Conservation (phyloP, 2,113 vertebrate species). For the Gasterosteus nipponicus region DNA sequence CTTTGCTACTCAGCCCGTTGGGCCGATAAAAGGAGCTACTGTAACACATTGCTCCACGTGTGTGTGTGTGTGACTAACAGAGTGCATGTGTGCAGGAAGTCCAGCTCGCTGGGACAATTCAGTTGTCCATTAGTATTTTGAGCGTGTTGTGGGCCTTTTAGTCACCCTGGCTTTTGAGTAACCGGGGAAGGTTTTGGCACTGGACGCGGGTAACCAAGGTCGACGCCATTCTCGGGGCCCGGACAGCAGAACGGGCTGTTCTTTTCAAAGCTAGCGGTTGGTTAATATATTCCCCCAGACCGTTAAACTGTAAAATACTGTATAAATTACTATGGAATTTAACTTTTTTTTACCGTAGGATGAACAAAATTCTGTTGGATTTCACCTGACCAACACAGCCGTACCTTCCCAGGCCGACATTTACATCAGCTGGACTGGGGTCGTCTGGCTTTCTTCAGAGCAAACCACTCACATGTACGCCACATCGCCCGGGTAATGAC, state of each 20-base stretch:
- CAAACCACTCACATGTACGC: conserved; percentile 25
- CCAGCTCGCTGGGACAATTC: conserved; percentile 43
- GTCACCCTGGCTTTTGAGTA: conserved; percentile 64
- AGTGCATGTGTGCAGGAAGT: conserved; percentile 55
- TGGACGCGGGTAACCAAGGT: conserved; percentile 78
- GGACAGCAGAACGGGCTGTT: conserved; percentile 34
- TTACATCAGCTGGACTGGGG: conserved; percentile 4
- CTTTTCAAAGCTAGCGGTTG: conserved; percentile 27
- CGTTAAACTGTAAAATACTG: neutral
- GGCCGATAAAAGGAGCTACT: conserved; percentile 55
- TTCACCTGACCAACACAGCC: neutral
- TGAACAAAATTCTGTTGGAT: neutral
- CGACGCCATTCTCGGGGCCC: conserved; percentile 31
- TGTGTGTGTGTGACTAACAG: neutral
- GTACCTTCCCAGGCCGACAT: neutral
- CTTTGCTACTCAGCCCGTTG: conserved; percentile 40
- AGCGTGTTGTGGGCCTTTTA: conserved; percentile 55
- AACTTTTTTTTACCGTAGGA: neutral
- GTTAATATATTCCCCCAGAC: conserved; percentile 7
- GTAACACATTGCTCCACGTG: conserved; percentile 29
- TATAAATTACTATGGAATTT: neutral
- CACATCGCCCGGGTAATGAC: conserved; percentile 61
- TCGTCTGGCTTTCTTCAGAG: conserved; percentile 22
- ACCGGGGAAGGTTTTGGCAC: conserved; percentile 75
- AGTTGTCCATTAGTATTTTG: conserved; percentile 78